These are phyloP conservation scores for Otolemur crassicaudatus DNA, from an alignment of 2,797 vertebrate species.

Conservation along the genomic window DNA sequence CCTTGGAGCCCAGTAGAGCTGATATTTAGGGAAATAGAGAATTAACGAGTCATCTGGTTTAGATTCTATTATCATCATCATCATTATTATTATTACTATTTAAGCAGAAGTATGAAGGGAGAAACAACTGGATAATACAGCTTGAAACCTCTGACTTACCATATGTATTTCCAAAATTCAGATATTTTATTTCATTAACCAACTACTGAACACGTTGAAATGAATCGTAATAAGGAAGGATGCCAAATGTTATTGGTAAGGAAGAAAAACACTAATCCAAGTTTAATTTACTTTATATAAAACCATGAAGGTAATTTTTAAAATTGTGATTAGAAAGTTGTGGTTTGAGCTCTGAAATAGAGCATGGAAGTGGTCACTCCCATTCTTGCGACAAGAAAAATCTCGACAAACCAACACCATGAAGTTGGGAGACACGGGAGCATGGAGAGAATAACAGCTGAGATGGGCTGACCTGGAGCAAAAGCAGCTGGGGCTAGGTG, in stretches of 20 bases:
- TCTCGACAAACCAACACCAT: not conserved
- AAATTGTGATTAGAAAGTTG: not conserved
- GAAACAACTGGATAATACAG: not conserved
- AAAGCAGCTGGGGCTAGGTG: not conserved
- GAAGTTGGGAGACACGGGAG: not conserved
- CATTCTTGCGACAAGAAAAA: not conserved
- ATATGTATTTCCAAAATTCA: not conserved
- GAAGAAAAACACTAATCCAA: not conserved
- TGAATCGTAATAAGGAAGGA: not conserved
- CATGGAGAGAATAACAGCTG: not conserved
- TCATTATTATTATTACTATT: not conserved
- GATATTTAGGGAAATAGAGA: not conserved
- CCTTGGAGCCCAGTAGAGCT: not conserved
- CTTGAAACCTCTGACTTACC: not conserved
- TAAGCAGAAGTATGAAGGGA: not conserved
- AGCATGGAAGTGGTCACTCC: not conserved
- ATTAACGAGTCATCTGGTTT: not conserved
- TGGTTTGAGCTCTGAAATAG: not conserved
- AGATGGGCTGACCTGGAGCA: not conserved
- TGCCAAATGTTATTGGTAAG: not conserved
- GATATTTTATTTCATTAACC: not conserved
- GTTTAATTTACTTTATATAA: constrained; percentile 7
- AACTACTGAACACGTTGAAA: not conserved
- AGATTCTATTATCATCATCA: not conserved
- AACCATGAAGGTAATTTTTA: not conserved